Evolutionary conservation across 2,888 invertebrate genomes (phyloP), one percentile per base, ranked within the genome.

Genomic region (Drosophila pseudotalamancana): DNA sequence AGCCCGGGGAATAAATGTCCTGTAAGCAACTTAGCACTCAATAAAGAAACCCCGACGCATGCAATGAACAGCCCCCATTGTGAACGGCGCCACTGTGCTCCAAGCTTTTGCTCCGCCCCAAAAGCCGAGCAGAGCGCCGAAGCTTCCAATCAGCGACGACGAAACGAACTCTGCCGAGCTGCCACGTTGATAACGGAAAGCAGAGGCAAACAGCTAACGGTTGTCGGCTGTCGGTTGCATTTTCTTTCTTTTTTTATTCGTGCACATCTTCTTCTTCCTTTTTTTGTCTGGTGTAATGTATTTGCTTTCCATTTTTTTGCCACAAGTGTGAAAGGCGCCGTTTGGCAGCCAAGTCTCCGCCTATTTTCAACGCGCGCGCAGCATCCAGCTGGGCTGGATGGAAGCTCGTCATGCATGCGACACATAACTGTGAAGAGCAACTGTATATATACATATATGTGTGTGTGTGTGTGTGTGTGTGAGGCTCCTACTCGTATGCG

Each of bases 311-410:
- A 14, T 48, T 6, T 61, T 31, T 34, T 37, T 25, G 65, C 23
- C 8, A 23, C 32, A 72, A 75, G 63, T 72, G 69, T 73, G 57
- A 73, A 75, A 74, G 76, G 72, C 74, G 64, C 59, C 63, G 67
- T 39, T n/a, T 57, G 54, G 68, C 59, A 43, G 75, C 32, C 42
- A 66, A 87, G 85, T 87, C 90, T 90, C 90, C 89, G 89, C 89
- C 89, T 89, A 84, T 88, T 90, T 89, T 89, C 87, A 87, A 89
- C 90, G 89, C 89, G 90, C 89, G 90, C 89, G 88, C 89, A 90
- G 90, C 90, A 89, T 88, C 87, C 85, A 75, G 77, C 49, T 65
- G 63, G 43, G 77, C 51, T 65, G 63, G 40, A 57, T 61, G 62
- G 46, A 42, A 74, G 19, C 57, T 40, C 56, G 46, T 46, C 72